Base-by-base conservation (phyloP, 2,888 invertebrate species). In the Chloroclysta siterata region DNA sequence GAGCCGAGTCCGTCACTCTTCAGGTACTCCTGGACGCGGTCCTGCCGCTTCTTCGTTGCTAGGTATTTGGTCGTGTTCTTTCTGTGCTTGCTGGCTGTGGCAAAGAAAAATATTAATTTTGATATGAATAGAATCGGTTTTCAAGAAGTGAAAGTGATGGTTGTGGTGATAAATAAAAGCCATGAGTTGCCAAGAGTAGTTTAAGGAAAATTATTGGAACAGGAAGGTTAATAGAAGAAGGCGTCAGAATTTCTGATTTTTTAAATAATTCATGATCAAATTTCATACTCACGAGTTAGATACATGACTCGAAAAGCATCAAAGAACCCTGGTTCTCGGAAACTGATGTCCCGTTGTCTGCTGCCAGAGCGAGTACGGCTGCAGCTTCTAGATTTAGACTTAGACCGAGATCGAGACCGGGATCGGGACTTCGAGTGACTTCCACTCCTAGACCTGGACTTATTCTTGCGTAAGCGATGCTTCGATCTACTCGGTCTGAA, bases 301-400 rank as follows among this genome's bases (percentile, higher is more conserved):
- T 90, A 92, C 55, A 92, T 68, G 46, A 93, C 87, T 67, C 91
- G 75, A 55, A 93, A 93, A 0, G 92, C 89, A 59, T 93, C 92
- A 66, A 90, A 67, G 69, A 92, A 84, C 0, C 84, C 78, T 0
- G 90, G 90, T 41, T 89, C 84, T 58, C 75, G 87, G 42, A 79
- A 77, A 8, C 69, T 84, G 5, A 82, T 58, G 11, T 84, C 82
- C 0, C 76, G 75, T n/a, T 71, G 78, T 10, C 75, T 79, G 64
- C 77, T 82, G 11, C 67, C 73, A 4, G 82, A 65, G 7, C 58
- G 76, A 52, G 76, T 78, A 14, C 63, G 76, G 54, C 72, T 80
- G 41, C 68, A 70, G 15, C 74, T 76, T 13, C 66, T 50, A 13
- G 74, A 74, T n/a, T 17, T 46, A 10, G 46, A 46, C 46, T 46